Conservation (phyloP, 2,888 invertebrate genomes). For the Therioaphis trifolii region DNA sequence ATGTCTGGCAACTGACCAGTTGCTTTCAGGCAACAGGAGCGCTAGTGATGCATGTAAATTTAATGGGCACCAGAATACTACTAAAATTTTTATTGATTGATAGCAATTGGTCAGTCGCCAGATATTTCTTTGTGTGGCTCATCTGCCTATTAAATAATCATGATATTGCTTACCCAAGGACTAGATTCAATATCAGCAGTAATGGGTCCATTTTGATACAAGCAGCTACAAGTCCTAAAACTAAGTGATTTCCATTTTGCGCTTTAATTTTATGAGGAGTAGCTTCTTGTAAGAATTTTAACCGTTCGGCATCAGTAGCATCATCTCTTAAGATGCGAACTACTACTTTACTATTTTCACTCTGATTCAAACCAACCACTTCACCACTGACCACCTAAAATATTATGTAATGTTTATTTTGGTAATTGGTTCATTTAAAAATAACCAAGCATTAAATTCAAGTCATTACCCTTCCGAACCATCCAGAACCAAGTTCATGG, state of each 20-base stretch:
- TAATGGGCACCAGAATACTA: too few species aligned
- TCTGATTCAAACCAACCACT: conserved; percentile 71
- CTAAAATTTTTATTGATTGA: too few species aligned
- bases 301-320: conserved; percentile 80
- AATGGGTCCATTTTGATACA: conserved; percentile 84
- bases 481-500: conserved; percentile 83
- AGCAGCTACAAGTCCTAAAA: conserved; percentile 78
- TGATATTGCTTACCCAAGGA: conserved; percentile 71
- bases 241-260: conserved; percentile 78
- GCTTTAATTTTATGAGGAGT: conserved; percentile 71
- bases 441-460: conserved; percentile 47
- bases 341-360: conserved; percentile 71
- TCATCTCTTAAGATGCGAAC: conserved; percentile 84
- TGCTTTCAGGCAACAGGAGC: too few species aligned
- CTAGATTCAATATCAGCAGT: conserved; percentile 81
- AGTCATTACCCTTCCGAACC: conserved; percentile 79
- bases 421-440: background rate
- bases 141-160: too few species aligned
- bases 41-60: too few species aligned
- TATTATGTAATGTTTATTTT: conserved; percentile 27
- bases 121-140: too few species aligned
- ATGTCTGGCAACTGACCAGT: too few species aligned
- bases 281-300: conserved; percentile 82
- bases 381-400: conserved; percentile 82
- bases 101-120: too few species aligned